Base-by-base conservation (phyloP, 2,888 invertebrate genomes). In the Micoletzkya japonica region DNA sequence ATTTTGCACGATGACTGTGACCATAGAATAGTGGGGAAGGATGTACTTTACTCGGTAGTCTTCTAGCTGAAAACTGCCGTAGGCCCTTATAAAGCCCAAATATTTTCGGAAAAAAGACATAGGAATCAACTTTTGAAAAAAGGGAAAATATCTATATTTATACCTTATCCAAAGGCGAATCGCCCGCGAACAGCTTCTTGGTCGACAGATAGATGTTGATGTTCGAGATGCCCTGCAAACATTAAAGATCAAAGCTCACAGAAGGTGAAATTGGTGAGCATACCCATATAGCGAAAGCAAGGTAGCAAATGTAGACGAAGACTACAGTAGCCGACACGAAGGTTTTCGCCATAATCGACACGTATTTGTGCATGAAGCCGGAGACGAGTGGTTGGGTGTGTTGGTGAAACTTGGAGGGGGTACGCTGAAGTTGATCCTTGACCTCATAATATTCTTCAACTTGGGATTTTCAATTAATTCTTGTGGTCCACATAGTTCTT, bases 361-460 rank as follows among this genome's bases (percentile, higher is more conserved):
- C 77, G 70, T 79, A 79, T 59, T 75, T 70, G 34, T 72, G 74
- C 74, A 81, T 81, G 63, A 78, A 75, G 30, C 76, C 74, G 59
- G 77, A 76, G 70, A 82, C 79, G 58, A 80, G 75, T 20, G 84
- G 81, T 64, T 84, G 81, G 17, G 84, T 82, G 50, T 74, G 73
- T 66, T 84, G 82, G 74, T 84, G 83, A 78, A 84, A 84, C 70
- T 84, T 84, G 30, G 81, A 80, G 7, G 79, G 78, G 63, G 84
- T 82, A 26, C 83, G 72, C 81, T 82, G 70, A 34, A 81, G 70
- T 20, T 37, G 24, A 14, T 6, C 24, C 57, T 32, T 34, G 28
- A 1, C 3, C 4, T 61, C 39, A 57, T 39, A 37, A 56, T n/a
- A n/a, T n/a, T n/a, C n/a, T n/a, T n/a, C n/a, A n/a, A n/a, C n/a